Conservation (phyloP, 1,140 invertebrate genomes). For the Psilanteris sp. region DNA sequence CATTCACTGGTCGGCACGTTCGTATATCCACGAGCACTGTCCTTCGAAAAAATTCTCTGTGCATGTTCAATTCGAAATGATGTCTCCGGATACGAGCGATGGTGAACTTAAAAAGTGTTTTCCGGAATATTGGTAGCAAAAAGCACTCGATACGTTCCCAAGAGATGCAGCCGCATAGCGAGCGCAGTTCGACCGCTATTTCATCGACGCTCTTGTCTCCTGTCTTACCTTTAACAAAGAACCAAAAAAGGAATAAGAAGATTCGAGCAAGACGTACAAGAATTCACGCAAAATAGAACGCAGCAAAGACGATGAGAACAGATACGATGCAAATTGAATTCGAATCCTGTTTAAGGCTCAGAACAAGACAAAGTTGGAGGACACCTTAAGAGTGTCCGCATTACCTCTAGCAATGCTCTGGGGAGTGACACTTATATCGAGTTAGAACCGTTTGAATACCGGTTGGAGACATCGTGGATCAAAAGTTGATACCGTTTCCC, state of each 20-base stretch:
- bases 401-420: slow-evolving; percentile 66
- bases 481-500: slow-evolving; percentile 73
- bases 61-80: slow-evolving; percentile 54
- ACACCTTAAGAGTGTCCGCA: slow-evolving; percentile 64
- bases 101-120: slow-evolving; percentile 59
- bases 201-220: slow-evolving; percentile 52
- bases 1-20: slow-evolving; percentile 36
- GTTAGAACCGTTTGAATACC: slow-evolving; percentile 78
- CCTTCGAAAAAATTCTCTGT: slow-evolving; percentile 17
- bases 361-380: slow-evolving; percentile 35
- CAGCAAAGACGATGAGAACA: slow-evolving; percentile 34
- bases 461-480: slow-evolving; percentile 71
- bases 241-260: slow-evolving; percentile 19
- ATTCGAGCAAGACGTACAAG: slow-evolving; percentile 8
- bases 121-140: slow-evolving; percentile 51
- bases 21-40: slow-evolving; percentile 2
- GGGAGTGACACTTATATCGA: slow-evolving; percentile 77
- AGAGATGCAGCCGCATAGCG: slow-evolving; percentile 49
- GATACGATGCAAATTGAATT: slow-evolving; percentile 77
- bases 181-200: slow-evolving; percentile 44
- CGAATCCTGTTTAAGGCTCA: slow-evolving; percentile 61
- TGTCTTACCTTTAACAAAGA: slow-evolving; percentile 34
- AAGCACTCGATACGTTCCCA: slow-evolving; percentile 47
- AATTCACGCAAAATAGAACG: slow-evolving; percentile 40
- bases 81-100: slow-evolving; percentile 40